Evolutionary conservation across 2,888 invertebrate species (phyloP).

Genomic region (Anoncus sp.): DNA sequence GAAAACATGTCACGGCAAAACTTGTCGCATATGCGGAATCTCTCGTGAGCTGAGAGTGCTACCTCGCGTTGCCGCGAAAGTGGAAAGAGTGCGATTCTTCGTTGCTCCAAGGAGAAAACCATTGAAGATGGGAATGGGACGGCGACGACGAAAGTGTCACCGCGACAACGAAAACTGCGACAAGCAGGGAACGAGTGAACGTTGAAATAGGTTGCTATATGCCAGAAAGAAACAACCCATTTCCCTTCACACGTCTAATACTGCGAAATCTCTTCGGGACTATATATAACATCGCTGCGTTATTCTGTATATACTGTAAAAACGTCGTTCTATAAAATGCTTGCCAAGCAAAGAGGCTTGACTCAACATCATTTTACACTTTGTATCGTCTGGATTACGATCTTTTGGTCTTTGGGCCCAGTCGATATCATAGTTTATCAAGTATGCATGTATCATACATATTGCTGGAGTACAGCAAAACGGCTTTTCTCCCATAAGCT

Average conservation of each 20-base stretch:
- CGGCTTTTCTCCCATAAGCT: constrained; percentile 1
- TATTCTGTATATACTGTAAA: no score
- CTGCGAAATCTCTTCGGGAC: constrained; percentile 5
- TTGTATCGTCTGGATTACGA: background rate
- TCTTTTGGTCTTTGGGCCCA: background rate
- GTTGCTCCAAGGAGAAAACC: constrained; percentile 2
- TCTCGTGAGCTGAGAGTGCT: constrained; percentile 31
- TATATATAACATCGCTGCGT: background rate
- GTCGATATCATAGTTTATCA: background rate
- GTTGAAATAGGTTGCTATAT: constrained; percentile 37
- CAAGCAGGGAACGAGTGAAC: constrained; percentile 2
- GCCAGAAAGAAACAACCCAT: constrained; percentile 30
- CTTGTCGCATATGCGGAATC: constrained; percentile 50
- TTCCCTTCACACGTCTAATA: constrained; percentile 6
- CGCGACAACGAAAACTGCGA: constrained; percentile 49
- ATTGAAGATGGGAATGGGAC: constrained; percentile 3
- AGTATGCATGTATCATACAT: background rate
- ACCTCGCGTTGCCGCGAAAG: constrained; percentile 11
- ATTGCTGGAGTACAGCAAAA: no score
- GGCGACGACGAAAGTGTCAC: background rate
- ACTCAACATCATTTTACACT: background rate
- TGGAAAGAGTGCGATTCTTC: constrained; percentile 49
- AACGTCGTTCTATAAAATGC: no score
- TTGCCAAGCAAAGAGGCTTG: background rate
- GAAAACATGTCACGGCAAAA: constrained; percentile 55